These are phyloP conservation scores for Dromococcyx pavoninus DNA, from an alignment of 2,797 vertebrate genomes.

Conservation along the genomic window DNA sequence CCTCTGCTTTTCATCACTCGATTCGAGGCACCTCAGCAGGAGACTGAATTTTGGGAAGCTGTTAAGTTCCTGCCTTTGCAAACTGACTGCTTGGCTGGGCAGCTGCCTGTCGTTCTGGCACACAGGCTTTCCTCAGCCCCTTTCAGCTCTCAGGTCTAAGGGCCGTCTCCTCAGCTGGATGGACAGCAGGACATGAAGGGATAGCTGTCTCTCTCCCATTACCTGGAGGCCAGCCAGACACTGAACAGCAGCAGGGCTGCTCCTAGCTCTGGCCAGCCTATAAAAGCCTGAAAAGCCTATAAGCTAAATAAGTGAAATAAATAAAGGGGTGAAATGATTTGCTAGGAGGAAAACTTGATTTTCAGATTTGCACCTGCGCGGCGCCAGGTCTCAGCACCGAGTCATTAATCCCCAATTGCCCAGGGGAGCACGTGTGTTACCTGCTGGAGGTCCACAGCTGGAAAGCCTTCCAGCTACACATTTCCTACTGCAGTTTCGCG, in stretches of 20 bases:
- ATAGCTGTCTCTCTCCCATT: too few species aligned
- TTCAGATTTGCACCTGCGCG: slow-evolving; percentile 4
- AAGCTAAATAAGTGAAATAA: background rate
- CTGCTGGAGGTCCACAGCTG: slow-evolving; percentile 15
- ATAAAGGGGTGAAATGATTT: slow-evolving; percentile 1
- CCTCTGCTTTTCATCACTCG: background rate
- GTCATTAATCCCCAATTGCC: background rate
- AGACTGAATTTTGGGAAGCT: accelerated
- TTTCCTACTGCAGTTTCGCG: background rate
- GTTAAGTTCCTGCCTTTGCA: background rate
- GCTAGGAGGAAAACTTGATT: slow-evolving; percentile 28
- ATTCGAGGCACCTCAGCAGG: background rate
- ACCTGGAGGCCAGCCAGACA: background rate
- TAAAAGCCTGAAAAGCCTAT: background rate
- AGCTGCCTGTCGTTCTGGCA: background rate
- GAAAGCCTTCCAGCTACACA: background rate
- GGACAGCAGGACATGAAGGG: accelerated
- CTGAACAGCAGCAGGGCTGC: background rate
- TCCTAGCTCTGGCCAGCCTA: background rate
- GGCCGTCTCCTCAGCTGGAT: background rate
- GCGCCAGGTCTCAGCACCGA: background rate
- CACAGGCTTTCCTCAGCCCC: background rate
- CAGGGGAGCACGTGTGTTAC: background rate
- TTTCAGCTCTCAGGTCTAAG: background rate
- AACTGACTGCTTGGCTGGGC: background rate